phyloP scores from a whole-genome alignment of 2,888 invertebrate species.

The Hirudinaria manillensis region DNA sequence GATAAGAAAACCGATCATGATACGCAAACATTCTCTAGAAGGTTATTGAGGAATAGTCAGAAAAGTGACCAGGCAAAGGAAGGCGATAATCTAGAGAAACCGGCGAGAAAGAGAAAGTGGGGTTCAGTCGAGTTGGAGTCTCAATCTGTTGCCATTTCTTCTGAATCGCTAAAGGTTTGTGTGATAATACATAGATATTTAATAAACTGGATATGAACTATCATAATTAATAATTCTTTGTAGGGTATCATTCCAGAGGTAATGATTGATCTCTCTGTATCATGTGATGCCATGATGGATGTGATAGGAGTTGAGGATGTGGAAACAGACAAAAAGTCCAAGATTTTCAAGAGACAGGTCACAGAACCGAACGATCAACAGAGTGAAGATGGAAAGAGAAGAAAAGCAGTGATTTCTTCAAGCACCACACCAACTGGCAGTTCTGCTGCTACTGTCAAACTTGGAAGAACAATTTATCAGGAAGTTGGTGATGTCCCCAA shows the following conservation, averaged over 20 bases:
- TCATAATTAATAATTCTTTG: too few relatives aligned
- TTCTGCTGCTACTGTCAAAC: constrained; percentile 6
- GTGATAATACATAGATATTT: background rate
- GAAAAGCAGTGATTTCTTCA: background rate
- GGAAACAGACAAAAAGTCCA: background rate
- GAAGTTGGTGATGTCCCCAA: background rate
- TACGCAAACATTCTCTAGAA: background rate
- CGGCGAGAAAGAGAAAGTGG: constrained; percentile 46
- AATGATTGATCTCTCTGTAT: constrained; percentile 19
- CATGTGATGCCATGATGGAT: constrained; percentile 13
- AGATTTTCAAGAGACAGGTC: too few relatives aligned
- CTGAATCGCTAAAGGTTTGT: constrained; percentile 51
- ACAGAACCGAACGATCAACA: too few relatives aligned
- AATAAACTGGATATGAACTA: background rate
- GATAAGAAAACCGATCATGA: constrained; percentile 5
- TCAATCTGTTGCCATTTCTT: constrained; percentile 47
- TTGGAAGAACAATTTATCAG: constrained; percentile 7
- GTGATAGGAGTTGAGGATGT: constrained; percentile 15
- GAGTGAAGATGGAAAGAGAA: background rate
- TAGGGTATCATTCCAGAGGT: constrained; percentile 22
- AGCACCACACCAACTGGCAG: background rate
- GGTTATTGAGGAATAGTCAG: background rate
- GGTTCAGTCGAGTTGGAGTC: constrained; percentile 44
- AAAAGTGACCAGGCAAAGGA: background rate
- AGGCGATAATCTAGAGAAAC: constrained; percentile 2